Conservation (phyloP, 2,888 invertebrate genomes). For the Drosophila recens region DNA sequence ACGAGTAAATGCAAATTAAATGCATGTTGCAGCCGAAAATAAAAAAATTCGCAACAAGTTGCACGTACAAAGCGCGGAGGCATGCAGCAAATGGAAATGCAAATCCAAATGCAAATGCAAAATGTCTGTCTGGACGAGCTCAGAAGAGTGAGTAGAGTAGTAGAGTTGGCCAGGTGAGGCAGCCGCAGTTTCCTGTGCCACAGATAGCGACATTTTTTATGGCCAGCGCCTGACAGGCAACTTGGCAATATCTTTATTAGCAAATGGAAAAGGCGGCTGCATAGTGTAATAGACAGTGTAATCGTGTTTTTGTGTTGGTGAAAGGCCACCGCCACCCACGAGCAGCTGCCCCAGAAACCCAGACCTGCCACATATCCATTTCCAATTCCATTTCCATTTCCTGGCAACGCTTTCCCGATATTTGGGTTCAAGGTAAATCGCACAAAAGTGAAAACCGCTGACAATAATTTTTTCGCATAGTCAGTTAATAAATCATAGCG, state of each 20-base stretch:
- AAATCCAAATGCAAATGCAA: conserved; percentile 49
- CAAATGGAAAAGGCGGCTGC: conserved; percentile 49
- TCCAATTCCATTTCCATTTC: conserved; percentile 27
- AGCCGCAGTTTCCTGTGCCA: conserved; percentile 66
- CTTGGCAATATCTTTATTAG: conserved; percentile 74
- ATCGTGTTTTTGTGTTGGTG: conserved; percentile 44
- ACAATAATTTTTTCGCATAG: conserved; percentile 23
- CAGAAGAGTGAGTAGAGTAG: conserved; percentile 30
- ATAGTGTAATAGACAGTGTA: conserved; percentile 45
- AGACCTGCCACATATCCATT: conserved; percentile 39
- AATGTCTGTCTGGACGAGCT: conserved; percentile 42
- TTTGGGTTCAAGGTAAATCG: conserved; percentile 67
- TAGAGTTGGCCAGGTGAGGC: background rate
- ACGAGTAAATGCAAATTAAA: conserved; percentile 75
- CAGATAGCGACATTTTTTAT: conserved; percentile 76
- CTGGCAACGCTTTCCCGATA: conserved; percentile 35
- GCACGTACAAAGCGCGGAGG: conserved; percentile 64
- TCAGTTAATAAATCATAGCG: conserved; percentile 32
- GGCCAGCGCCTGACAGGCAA: conserved; percentile 47
- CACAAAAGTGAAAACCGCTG: conserved; percentile 61
- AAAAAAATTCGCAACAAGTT: conserved; percentile 66
- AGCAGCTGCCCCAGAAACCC: conserved; percentile 73
- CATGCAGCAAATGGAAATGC: conserved; percentile 38
- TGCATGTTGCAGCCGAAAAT: conserved; percentile 58
- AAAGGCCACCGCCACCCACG: conserved; percentile 73